phyloP scores from a whole-genome alignment of 2,888 invertebrate species.

The Latheticus oryzae region DNA sequence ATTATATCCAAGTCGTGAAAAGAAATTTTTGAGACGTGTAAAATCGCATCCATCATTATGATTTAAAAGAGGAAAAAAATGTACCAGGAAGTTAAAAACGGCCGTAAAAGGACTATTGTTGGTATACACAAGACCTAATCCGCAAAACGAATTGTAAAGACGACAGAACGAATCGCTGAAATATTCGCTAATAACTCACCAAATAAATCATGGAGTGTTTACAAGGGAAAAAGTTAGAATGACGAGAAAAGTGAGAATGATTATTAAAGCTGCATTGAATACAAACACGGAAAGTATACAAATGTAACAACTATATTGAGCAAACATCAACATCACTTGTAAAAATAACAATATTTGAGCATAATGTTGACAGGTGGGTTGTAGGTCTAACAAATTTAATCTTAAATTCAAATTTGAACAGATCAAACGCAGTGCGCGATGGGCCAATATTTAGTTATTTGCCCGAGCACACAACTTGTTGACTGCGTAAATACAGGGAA shows the following conservation, averaged over 20 bases:
- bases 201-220: slow-evolving; percentile 31
- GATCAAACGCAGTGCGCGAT: slow-evolving; percentile 65
- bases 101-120: slow-evolving; percentile 28
- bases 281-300: slow-evolving; percentile 36
- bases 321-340: slow-evolving; percentile 59
- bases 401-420: slow-evolving; percentile 67
- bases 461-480: slow-evolving; percentile 66
- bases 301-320: slow-evolving; percentile 54
- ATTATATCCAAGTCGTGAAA: slow-evolving; percentile 45
- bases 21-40: slow-evolving; percentile 17
- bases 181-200: slow-evolving; percentile 37
- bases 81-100: slow-evolving; percentile 24
- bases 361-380: slow-evolving; percentile 64
- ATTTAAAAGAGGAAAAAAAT: slow-evolving; percentile 16
- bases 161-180: slow-evolving; percentile 32
- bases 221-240: slow-evolving; percentile 18
- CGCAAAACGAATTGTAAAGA: slow-evolving; percentile 31
- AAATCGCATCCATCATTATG: slow-evolving; percentile 32
- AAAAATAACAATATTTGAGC: slow-evolving; percentile 65
- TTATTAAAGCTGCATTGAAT: slow-evolving; percentile 36
- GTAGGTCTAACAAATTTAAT: slow-evolving; percentile 66
- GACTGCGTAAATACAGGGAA: slow-evolving; percentile 65
- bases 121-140: slow-evolving; percentile 24
- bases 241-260: slow-evolving; percentile 34
- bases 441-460: slow-evolving; percentile 67